These are phyloP conservation scores for Drosophila percnosoma DNA, from an alignment of 2,888 invertebrate species.

Conservation along the genomic window DNA sequence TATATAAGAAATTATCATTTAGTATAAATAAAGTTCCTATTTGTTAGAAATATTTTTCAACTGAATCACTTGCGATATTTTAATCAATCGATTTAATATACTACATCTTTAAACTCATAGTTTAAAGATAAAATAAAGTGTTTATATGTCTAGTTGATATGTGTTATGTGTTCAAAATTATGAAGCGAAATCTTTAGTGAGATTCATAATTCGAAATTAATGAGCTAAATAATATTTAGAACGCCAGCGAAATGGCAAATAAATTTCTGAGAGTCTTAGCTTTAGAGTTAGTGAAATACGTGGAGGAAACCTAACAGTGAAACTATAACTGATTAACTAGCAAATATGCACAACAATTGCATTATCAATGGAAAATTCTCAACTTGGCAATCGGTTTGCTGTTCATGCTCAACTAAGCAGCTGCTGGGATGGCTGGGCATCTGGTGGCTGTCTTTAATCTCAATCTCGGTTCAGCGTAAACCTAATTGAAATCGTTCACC, in stretches of 20 bases:
- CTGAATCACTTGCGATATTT: background rate
- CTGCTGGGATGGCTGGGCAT: conserved; percentile 9
- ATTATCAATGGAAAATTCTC: conserved; percentile 51
- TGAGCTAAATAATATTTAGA: background rate
- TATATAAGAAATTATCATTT: background rate
- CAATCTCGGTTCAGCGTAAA: conserved; percentile 71
- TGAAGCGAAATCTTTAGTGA: background rate
- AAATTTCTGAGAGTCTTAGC: background rate
- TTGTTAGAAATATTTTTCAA: background rate
- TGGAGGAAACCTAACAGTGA: background rate
- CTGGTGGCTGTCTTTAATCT: conserved; percentile 62
- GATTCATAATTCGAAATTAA: background rate
- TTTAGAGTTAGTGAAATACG: background rate
- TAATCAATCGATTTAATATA: background rate
- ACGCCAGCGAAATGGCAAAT: background rate
- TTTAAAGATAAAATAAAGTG: background rate
- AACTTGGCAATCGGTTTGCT: conserved; percentile 43
- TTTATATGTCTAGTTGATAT: background rate
- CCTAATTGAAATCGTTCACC: conserved; percentile 84
- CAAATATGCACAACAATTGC: conserved; percentile 39
- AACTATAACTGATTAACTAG: conserved; percentile 8
- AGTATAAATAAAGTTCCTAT: background rate
- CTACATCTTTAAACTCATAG: accelerated
- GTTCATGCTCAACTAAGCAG: conserved; percentile 54
- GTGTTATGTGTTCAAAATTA: background rate